Evolutionary conservation across 92 coral and sea anemone genomes (phyloP), one percentile per base, ranked within the genome.

Genomic region (Paragorgia papillata): DNA sequence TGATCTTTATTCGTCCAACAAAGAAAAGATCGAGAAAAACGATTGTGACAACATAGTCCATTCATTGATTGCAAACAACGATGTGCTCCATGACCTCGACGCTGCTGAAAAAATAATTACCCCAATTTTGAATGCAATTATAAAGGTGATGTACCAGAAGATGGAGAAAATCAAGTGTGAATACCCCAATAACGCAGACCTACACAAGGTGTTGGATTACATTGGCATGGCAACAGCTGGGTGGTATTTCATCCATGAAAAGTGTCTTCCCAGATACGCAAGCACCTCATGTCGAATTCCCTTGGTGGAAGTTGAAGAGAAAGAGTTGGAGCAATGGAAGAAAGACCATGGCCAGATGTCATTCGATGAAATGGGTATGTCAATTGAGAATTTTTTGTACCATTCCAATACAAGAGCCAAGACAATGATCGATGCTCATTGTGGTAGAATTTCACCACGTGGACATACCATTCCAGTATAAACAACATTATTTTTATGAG

Each of bases 131-230:
- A 43, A 66, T 33, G 73, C 73, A 22, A 43, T 28, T 7, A n/a
- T 66, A 27, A 19, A 66, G 10, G n/a, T 19, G 31, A 66, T 66
- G 73, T 66, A n/a, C 33, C 27, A 66, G 46, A 66, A 39, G 56
- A 34, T 39, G 27, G 27, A 66, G 30, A 20, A 43, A 6, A 48
- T 29, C 19, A 66, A 66, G 25, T 5, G 3, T 30, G 26, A 37
- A n/a, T 66, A 66, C 29, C 73, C 73, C 8, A n/a, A 66, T 21
- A 32, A 21, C 25, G 54, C 54, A 4, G 73, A 66, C 17, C 53
- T 43, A 3, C 73, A 66, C 32, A 27, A 22, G 2, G 54, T 66
- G 17, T 43, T 40, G 27, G 55, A 40, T 1, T 43, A 66, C 25
- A 43, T 43, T 22, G 73, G 53, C 0, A 21, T 35, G 9, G 57